Percentiles rank a stretch among this genome's conserved stretches.
Conservation (phyloP, 2,888 invertebrate species). For the Taenaris catops region DNA sequence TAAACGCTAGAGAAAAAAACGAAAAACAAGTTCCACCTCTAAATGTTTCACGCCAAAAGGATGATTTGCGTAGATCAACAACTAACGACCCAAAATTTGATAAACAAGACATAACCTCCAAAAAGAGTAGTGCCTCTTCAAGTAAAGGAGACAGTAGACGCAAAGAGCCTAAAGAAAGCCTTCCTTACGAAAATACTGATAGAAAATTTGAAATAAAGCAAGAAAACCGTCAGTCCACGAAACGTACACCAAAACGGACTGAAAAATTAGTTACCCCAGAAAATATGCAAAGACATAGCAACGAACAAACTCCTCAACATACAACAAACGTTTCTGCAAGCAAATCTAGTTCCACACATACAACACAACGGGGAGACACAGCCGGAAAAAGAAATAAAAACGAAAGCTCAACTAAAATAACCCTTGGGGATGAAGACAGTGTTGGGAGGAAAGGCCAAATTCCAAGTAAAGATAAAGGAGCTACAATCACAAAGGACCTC, state of each 20-base stretch:
- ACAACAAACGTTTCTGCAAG: constrained; percentile 14
- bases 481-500: constrained; percentile 22
- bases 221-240: constrained; percentile 4
- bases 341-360: constrained; percentile 7
- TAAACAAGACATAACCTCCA: constrained; percentile 4
- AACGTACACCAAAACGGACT: constrained; percentile 18
- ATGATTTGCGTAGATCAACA: too few relatives aligned
- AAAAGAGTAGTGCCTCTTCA: constrained; percentile 1
- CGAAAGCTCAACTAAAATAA: constrained; percentile 1
- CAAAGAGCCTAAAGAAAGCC: constrained; percentile 4
- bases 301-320: constrained; percentile 2
- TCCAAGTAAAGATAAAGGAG: constrained; percentile 3
- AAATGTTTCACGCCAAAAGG: not conserved
- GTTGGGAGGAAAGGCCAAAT: not conserved
- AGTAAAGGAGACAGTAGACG: constrained; percentile 2
- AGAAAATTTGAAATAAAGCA: constrained; percentile 6
- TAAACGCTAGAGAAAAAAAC: constrained; percentile 7
- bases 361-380: constrained; percentile 3
- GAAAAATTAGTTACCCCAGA: constrained; percentile 26
- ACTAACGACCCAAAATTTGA: constrained; percentile 10
- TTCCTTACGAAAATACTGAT: constrained; percentile 3
- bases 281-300: constrained; percentile 5
- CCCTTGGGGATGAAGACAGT: not conserved
- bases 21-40: constrained; percentile 2
- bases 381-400: constrained; percentile 6